These are phyloP conservation scores for Melanotaenia boesemani DNA, from an alignment of 2,797 vertebrate genomes.

Conservation along the genomic window DNA sequence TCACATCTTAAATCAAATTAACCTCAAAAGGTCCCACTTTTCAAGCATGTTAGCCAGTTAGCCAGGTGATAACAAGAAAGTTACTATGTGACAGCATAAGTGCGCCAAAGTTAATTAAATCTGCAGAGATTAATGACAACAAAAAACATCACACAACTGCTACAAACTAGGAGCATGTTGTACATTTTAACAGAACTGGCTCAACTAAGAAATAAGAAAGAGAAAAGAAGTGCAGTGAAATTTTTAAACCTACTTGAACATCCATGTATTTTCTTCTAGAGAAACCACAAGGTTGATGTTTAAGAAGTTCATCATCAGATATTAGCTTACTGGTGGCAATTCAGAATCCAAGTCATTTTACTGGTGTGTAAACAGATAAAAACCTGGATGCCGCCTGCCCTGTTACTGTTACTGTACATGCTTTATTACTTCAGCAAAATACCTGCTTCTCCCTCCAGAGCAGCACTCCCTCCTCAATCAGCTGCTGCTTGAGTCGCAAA, in stretches of 20 bases:
- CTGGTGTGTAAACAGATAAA: not conserved
- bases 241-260: not conserved
- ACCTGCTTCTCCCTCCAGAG: constrained; percentile 85
- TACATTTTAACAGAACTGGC: not conserved
- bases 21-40: constrained; percentile 34
- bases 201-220: not conserved
- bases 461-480: constrained; percentile 81
- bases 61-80: constrained; percentile 26
- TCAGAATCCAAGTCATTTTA: too few species aligned
- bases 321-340: too few species aligned
- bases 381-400: not conserved
- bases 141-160: constrained; percentile 20
- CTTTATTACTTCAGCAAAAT: constrained; percentile 16
- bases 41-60: constrained; percentile 35
- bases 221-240: not conserved
- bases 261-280: not conserved
- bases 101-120: constrained; percentile 38
- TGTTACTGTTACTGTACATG: not conserved
- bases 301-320: not conserved
- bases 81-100: constrained; percentile 14
- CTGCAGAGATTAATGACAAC: constrained; percentile 22
- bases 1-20: constrained; percentile 57
- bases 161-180: not conserved
- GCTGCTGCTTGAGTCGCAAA: constrained; percentile 78
- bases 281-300: not conserved